Base-by-base conservation (phyloP, 2,797 vertebrate species). In the Syngnathus acus region DNA sequence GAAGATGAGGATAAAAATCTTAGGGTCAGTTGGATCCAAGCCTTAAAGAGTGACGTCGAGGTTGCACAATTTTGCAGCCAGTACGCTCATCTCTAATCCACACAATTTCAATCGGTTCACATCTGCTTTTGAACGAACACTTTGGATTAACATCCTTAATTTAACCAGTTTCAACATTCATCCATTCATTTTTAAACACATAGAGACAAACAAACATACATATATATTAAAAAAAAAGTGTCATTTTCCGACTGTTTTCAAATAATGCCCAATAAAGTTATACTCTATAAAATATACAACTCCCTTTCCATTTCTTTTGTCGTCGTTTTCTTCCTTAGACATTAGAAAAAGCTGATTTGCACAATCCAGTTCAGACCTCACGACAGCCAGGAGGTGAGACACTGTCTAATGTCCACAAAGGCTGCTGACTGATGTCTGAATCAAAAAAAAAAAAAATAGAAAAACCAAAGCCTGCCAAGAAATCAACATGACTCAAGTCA, bases 401-500 rank as follows among this genome's bases (percentile, higher is more conserved):
- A 70, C 57, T 71, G 38, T 59, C 23, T 48, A 53, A 63, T 67
- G 62, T 81, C 72, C 78, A 77, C 58, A 66, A 38, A 65, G 23
- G 55, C 19, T 51, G 61, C 55, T 65, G 76, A 82, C 19, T 79
- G 68, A 74, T 17, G 64, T 32, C 26, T 37, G 58, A 73, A 50
- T 1, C 75, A 61, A 71, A 74, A 82, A 84, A 82, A 82, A 23
- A 32, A 32, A 32, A 0, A 84, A 80, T 78, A 87, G 74, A 70
- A 57, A 74, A 78, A 82, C 9, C 19, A 51, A 51, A 40, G 42
- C 4, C n/a, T 23, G 11, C 23, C 21, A 26, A 57, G 51, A 57
- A 37, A 38, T 32, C 3, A 7, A 10, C n/a, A 51, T 21, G 50
- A 37, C 32, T 57, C 55, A 11, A 13, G 21, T 57, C 55, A 57